Percentiles rank a stretch among this genome's conserved stretches.
Evolutionary conservation across 1,140 invertebrate species (phyloP).

Genomic region (Gryllus bimaculatus): DNA sequence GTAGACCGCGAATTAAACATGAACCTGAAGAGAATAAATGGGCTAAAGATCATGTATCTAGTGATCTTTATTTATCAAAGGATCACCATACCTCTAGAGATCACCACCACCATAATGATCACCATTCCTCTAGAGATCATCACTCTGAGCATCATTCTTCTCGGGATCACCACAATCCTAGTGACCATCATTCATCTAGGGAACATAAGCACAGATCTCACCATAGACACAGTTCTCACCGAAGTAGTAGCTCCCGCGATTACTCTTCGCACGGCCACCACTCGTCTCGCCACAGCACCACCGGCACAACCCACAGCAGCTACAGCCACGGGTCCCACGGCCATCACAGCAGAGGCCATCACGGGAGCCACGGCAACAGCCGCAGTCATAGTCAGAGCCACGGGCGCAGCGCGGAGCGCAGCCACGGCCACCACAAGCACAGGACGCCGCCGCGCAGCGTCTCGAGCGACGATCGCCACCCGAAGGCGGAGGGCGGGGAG

Average conservation of each 20-base stretch:
- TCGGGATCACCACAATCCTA: too few relatives aligned
- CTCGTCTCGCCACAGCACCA: background rate
- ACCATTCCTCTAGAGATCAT: too few relatives aligned
- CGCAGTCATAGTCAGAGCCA: background rate
- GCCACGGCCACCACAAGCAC: background rate
- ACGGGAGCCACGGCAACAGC: background rate
- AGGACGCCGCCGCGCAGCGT: background rate
- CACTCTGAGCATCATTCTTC: too few relatives aligned
- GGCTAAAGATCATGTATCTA: too few relatives aligned
- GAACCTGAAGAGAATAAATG: too few relatives aligned
- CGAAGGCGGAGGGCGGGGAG: too few relatives aligned
- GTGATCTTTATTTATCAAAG: too few relatives aligned
- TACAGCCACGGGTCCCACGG: background rate
- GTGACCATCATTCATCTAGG: too few relatives aligned
- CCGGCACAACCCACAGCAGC: background rate
- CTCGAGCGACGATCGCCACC: background rate
- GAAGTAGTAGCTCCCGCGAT: background rate
- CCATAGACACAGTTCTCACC: too few relatives aligned
- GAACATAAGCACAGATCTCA: too few relatives aligned
- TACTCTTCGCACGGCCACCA: background rate
- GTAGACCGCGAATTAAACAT: too few relatives aligned
- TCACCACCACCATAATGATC: background rate
- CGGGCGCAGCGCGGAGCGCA: background rate
- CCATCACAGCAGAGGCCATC: background rate
- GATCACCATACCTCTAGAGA: background rate